Evolutionary conservation across 2,888 invertebrate genomes (phyloP).

Genomic region (Gisinianus flammeolus): DNA sequence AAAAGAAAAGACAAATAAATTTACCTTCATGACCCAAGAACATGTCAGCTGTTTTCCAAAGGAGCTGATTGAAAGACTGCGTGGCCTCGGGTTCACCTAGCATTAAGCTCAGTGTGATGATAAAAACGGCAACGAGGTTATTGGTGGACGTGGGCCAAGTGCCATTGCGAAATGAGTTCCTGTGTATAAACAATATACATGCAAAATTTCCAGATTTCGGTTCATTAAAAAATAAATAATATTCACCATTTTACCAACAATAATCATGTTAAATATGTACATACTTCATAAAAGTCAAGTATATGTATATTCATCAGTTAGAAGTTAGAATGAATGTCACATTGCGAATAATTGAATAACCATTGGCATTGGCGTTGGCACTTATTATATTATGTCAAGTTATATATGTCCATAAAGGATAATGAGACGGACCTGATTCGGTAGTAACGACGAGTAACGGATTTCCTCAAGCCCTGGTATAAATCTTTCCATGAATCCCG

Average conservation of each 20-base stretch:
- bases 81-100: conserved; percentile 60
- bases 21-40: conserved; percentile 22
- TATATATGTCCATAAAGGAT: no score
- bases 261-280: no score
- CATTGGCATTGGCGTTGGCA: no score
- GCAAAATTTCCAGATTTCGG: no score
- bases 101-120: conserved; percentile 61
- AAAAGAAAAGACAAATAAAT: background rate
- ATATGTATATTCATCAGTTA: conserved; percentile 6
- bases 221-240: no score
- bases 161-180: conserved; percentile 64
- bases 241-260: no score
- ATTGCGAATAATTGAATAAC: no score
- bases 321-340: conserved; percentile 18
- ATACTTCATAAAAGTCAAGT: no score
- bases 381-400: no score
- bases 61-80: conserved; percentile 59
- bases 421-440: conserved; percentile 62
- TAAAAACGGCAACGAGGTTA: conserved; percentile 62
- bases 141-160: conserved; percentile 64
- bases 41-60: conserved; percentile 52
- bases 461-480: conserved; percentile 60
- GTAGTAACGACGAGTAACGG: conserved; percentile 61
- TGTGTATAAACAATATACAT: conserved; percentile 50
- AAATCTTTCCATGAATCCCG: conserved; percentile 61